These are phyloP conservation scores for Ariopsis seemanni DNA, from an alignment of 2,113 vertebrate genomes.

Conservation along the genomic window DNA sequence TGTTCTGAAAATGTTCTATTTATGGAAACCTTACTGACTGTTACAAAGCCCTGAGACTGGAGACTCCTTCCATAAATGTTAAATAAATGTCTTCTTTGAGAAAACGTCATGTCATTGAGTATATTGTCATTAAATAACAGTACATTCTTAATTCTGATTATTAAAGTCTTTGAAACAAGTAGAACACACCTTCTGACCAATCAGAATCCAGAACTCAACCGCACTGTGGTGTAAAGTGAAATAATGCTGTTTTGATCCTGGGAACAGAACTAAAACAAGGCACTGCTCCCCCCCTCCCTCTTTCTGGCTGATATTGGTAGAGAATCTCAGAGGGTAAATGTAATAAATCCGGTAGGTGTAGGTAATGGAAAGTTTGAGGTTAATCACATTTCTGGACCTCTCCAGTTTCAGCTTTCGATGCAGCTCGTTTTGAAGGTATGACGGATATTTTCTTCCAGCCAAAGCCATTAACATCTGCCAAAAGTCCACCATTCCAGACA, in stretches of 20 bases:
- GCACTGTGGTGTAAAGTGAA: neutral
- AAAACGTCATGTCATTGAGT: neutral
- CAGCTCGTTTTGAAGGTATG: neutral
- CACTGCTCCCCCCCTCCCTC: neutral
- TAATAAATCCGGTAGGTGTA: conserved; percentile 24
- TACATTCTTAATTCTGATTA: neutral
- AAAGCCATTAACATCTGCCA: conserved; percentile 19
- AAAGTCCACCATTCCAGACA: conserved; percentile 8
- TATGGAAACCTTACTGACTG: no score
- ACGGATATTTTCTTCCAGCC: conserved; percentile 17
- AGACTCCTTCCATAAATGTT: neutral
- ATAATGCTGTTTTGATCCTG: neutral
- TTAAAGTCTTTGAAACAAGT: neutral
- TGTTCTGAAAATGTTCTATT: no score
- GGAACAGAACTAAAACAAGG: neutral
- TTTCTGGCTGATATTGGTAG: neutral
- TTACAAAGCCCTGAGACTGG: neutral
- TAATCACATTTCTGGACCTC: conserved; percentile 43
- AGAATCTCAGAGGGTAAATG: conserved; percentile 9
- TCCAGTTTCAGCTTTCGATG: neutral
- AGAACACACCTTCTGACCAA: neutral
- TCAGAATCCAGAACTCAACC: neutral
- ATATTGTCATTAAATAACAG: neutral
- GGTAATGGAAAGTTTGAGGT: conserved; percentile 47
- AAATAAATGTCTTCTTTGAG: neutral